Percentiles rank a stretch among this genome's conserved stretches.
Conservation (phyloP, 2,113 vertebrate genomes). For the Equus przewalskii region DNA sequence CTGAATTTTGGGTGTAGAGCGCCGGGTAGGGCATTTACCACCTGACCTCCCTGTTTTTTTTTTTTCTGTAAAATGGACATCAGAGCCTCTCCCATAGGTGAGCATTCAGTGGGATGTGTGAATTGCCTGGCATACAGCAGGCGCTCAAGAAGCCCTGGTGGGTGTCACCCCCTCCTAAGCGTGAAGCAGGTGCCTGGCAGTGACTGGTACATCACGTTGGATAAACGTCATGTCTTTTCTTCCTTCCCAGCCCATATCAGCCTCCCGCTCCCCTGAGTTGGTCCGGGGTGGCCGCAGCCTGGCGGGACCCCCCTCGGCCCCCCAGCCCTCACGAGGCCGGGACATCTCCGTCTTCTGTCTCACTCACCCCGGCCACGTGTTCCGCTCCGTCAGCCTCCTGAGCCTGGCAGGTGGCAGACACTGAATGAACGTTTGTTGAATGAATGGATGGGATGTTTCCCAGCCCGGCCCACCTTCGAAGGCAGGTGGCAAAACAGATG, state of each 20-base stretch:
- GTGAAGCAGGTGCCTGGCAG: accelerated
- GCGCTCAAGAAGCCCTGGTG: not conserved
- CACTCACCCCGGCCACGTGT: accelerated
- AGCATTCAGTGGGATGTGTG: accelerated
- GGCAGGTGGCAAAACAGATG: constrained; percentile 70
- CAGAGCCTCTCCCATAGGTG: accelerated
- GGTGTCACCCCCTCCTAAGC: too few species aligned
- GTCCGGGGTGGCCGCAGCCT: too few species aligned
- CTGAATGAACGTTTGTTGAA: not conserved
- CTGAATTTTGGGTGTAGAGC: not conserved
- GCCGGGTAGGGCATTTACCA: too few species aligned
- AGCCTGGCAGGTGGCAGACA: not conserved
- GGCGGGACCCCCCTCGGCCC: accelerated
- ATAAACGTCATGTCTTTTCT: accelerated
- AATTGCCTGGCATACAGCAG: accelerated
- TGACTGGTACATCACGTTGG: accelerated
- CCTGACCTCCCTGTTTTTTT: not conserved
- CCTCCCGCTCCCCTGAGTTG: accelerated
- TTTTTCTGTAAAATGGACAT: accelerated
- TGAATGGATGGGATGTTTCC: not conserved
- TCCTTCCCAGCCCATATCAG: accelerated
- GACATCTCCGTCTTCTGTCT: accelerated
- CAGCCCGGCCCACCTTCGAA: not conserved
- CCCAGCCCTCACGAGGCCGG: accelerated
- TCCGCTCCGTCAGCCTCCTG: accelerated